Conservation (phyloP, 1,140 invertebrate species). For the Laupala kohalensis region DNA sequence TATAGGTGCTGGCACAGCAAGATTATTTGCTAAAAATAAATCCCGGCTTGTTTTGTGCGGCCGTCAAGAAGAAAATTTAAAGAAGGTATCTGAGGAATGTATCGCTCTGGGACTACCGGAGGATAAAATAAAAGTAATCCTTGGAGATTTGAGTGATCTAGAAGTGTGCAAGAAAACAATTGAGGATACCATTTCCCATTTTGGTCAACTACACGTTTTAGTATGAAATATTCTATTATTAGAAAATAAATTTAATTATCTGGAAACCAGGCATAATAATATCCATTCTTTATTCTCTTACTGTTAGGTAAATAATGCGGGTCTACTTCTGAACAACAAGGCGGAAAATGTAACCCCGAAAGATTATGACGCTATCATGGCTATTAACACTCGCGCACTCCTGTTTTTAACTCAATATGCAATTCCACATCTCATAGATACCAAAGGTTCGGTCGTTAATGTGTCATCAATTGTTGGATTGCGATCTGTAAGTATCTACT, state of each 20-base stretch:
- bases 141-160: slow-evolving; percentile 4
- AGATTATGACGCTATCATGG: slow-evolving; percentile 44
- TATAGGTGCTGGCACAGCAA: slow-evolving; percentile 68
- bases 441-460: slow-evolving; percentile 79
- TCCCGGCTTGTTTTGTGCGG: slow-evolving; percentile 58
- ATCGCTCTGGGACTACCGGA: slow-evolving; percentile 18
- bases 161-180: neutral
- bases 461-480: slow-evolving; percentile 75
- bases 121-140: neutral
- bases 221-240: slow-evolving; percentile 13
- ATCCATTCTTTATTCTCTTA: neutral
- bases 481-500: slow-evolving; percentile 39
- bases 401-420: slow-evolving; percentile 75
- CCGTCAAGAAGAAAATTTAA: slow-evolving; percentile 52
- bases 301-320: slow-evolving; percentile 64
- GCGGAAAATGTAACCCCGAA: slow-evolving; percentile 72
- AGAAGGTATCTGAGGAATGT: slow-evolving; percentile 48
- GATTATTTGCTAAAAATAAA: slow-evolving; percentile 56
- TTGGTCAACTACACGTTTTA: slow-evolving; percentile 58
- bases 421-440: slow-evolving; percentile 65
- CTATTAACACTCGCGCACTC: slow-evolving; percentile 62
- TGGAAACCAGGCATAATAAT: neutral
- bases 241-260: too few relatives aligned
- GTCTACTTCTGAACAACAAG: slow-evolving; percentile 61
- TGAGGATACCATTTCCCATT: slow-evolving; percentile 36